Evolutionary conservation across 2,888 invertebrate genomes (phyloP).

Genomic region (Cistogaster globosa): DNA sequence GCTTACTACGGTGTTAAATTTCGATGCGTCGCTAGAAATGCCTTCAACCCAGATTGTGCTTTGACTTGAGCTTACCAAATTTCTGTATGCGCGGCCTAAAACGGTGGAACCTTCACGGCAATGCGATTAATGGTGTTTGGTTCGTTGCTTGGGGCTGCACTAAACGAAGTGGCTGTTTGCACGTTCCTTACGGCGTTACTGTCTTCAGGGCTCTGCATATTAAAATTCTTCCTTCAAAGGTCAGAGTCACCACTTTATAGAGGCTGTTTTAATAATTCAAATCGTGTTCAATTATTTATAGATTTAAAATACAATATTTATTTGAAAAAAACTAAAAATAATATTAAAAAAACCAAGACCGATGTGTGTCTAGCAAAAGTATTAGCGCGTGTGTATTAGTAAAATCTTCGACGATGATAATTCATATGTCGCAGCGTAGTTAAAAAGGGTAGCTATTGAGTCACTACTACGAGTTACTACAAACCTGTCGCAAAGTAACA

Average conservation of each 20-base stretch:
- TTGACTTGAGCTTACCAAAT: constrained; percentile 74
- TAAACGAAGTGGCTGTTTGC: not conserved
- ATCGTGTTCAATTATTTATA: no score
- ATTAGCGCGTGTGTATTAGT: no score
- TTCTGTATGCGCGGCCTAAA: constrained; percentile 73
- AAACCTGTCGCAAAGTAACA: no score
- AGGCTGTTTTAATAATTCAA: not conserved
- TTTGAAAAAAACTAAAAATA: no score
- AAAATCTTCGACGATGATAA: no score
- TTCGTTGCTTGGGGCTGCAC: constrained; percentile 6
- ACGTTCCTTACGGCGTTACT: not conserved
- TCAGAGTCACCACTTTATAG: constrained; percentile 1
- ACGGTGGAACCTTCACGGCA: constrained; percentile 72
- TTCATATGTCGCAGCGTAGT: no score
- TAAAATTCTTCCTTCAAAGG: not conserved
- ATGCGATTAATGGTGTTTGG: not conserved
- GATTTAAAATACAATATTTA: no score
- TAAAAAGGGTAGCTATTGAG: no score
- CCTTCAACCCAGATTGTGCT: constrained; percentile 73
- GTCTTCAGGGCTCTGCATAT: constrained; percentile 5
- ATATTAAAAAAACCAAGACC: no score
- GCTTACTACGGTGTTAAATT: constrained; percentile 73
- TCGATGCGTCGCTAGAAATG: constrained; percentile 72
- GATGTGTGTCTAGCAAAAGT: no score
- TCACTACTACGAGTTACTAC: no score